A percentile compares a stretch with the other conserved stretches of the same genome.
Conservation (phyloP, 2,888 invertebrate genomes). For the Athalia rosae region DNA sequence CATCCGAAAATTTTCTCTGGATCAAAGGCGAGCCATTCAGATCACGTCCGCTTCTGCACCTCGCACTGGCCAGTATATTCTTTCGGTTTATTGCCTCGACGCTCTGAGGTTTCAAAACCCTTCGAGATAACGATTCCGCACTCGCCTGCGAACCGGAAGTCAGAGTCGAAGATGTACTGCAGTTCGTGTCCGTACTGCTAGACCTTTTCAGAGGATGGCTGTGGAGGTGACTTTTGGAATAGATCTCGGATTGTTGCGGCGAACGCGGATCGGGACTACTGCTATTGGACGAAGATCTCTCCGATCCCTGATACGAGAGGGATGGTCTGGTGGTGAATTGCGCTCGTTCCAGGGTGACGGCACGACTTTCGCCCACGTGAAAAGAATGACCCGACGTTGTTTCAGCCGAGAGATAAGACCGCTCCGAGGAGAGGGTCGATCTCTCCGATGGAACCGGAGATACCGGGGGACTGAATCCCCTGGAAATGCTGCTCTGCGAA, state of each 20-base stretch:
- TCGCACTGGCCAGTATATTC: slow-evolving; percentile 90
- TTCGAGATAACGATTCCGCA: slow-evolving; percentile 74
- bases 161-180: slow-evolving; percentile 83
- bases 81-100: slow-evolving; percentile 90
- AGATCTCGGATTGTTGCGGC: slow-evolving; percentile 54
- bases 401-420: slow-evolving; percentile 74
- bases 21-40: slow-evolving; percentile 84
- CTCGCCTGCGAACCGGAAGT: slow-evolving; percentile 85
- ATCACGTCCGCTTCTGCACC: slow-evolving; percentile 88
- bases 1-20: slow-evolving; percentile 79
- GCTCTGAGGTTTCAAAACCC: slow-evolving; percentile 86
- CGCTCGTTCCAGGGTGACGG: slow-evolving; percentile 45
- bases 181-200: slow-evolving; percentile 83
- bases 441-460: slow-evolving; percentile 81
- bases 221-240: slow-evolving; percentile 60
- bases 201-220: slow-evolving; percentile 79
- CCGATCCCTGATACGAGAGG: slow-evolving; percentile 57
- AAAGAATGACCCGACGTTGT: slow-evolving; percentile 51
- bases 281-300: slow-evolving; percentile 73
- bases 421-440: slow-evolving; percentile 73
- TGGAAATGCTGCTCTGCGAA: slow-evolving; percentile 86
- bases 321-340: slow-evolving; percentile 48
- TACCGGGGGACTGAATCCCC: slow-evolving; percentile 83
- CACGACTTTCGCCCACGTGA: slow-evolving; percentile 31
- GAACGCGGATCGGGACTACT: slow-evolving; percentile 70